Evolutionary conservation across 2,888 invertebrate genomes (phyloP).

Genomic region (Matsumyia berberina): DNA sequence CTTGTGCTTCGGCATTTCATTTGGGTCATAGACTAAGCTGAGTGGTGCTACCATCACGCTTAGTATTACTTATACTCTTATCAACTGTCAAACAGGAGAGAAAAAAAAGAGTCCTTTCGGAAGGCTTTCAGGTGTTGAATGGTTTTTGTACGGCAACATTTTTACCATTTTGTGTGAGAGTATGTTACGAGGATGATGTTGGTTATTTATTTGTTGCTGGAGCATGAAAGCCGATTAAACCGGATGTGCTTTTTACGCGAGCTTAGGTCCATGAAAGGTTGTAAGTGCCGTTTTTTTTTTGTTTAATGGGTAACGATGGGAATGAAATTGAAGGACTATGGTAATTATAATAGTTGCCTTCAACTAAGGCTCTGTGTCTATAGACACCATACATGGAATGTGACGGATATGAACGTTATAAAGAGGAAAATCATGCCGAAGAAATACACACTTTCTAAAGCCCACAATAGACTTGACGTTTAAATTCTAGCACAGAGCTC

Average conservation of each 20-base stretch:
- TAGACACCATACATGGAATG: too few relatives aligned
- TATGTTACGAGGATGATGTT: background rate
- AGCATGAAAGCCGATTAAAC: conserved; percentile 29
- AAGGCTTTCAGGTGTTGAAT: conserved; percentile 32
- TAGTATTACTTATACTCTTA: conserved; percentile 59
- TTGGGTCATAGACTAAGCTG: conserved; percentile 53
- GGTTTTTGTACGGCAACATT: background rate
- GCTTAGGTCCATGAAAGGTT: background rate
- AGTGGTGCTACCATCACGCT: conserved; percentile 20
- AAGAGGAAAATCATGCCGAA: too few relatives aligned
- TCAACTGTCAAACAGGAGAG: conserved; percentile 51
- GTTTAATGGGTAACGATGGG: too few relatives aligned
- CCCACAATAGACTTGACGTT: too few relatives aligned
- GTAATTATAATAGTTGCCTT: too few relatives aligned
- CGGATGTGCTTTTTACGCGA: background rate
- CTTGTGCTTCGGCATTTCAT: conserved; percentile 14
- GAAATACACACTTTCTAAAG: too few relatives aligned
- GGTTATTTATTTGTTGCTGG: conserved; percentile 5
- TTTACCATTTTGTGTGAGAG: background rate
- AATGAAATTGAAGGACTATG: too few relatives aligned
- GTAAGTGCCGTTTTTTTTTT: too few relatives aligned
- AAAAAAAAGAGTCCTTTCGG: conserved; percentile 38
- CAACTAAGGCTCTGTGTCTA: too few relatives aligned
- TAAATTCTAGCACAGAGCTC: too few relatives aligned
- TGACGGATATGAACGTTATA: too few relatives aligned